phyloP scores from a whole-genome alignment of 2,113 vertebrate genomes.

The Pogona vitticeps region DNA sequence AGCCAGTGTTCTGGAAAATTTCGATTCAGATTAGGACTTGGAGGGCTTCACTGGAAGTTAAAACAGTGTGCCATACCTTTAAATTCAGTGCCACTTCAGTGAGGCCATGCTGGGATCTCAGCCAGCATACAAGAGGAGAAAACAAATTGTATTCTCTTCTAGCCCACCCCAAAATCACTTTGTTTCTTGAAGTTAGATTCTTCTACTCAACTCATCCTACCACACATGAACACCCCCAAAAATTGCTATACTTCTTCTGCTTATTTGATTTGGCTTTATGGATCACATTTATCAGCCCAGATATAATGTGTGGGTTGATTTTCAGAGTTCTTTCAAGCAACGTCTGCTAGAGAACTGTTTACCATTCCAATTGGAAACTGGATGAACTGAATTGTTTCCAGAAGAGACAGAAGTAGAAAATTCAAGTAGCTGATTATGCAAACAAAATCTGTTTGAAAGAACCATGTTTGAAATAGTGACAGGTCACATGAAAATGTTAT shows the following conservation, averaged over 20 bases:
- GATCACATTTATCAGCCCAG: conserved; percentile 46
- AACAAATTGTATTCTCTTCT: conserved; percentile 33
- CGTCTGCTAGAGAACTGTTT: neutral
- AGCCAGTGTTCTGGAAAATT: conserved; percentile 45
- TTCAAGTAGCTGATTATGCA: neutral
- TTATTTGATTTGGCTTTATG: conserved; percentile 47
- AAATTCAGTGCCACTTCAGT: conserved; percentile 44
- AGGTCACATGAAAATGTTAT: neutral
- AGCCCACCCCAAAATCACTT: conserved; percentile 37
- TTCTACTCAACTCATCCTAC: too few species aligned
- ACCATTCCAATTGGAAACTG: conserved; percentile 33
- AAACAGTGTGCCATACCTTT: conserved; percentile 33
- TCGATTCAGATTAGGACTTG: conserved; percentile 47
- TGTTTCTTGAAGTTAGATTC: neutral
- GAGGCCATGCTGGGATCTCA: conserved; percentile 55
- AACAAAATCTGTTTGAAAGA: neutral
- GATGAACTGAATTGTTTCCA: conserved; percentile 33
- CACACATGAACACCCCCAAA: too few species aligned
- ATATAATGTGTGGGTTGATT: conserved; percentile 33
- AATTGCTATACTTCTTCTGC: conserved; percentile 27
- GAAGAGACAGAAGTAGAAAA: conserved; percentile 44
- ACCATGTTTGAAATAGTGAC: conserved; percentile 23
- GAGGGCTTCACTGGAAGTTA: conserved; percentile 54
- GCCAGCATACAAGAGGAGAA: conserved; percentile 61
- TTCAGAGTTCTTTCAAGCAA: conserved; percentile 44